Conservation (phyloP, 2,797 vertebrate genomes). For the Sandelia bainsii region DNA sequence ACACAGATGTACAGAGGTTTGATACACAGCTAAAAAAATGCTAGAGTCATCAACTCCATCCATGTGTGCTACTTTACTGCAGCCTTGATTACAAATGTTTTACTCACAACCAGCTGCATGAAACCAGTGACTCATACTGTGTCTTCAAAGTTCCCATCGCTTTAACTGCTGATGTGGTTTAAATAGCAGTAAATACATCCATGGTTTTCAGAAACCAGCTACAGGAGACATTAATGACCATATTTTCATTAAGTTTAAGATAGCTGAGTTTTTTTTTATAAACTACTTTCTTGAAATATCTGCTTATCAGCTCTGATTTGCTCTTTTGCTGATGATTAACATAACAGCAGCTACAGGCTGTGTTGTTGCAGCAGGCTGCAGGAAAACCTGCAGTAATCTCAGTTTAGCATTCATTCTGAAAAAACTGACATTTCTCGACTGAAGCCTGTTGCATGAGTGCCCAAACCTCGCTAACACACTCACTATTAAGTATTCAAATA, state of each 20-base stretch:
- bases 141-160: not conserved
- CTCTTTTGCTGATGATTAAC: not conserved
- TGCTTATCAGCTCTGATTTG: constrained; percentile 15
- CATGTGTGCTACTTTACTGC: not conserved
- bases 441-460: not conserved
- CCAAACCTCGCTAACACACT: too few species aligned
- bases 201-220: not conserved
- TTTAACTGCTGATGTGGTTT: not conserved
- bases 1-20: not conserved
- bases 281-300: constrained; percentile 25
- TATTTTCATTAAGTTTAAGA: constrained; percentile 8
- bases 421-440: not conserved
- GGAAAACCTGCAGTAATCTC: not conserved
- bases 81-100: constrained; percentile 14
- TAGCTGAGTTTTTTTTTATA: not conserved
- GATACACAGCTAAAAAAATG: too few species aligned
- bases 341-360: not conserved
- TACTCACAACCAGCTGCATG: constrained; percentile 3
- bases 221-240: not conserved
- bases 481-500: not conserved
- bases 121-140: constrained; percentile 1
- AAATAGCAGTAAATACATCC: not conserved
- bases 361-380: constrained; percentile 9
- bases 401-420: constrained; percentile 1
- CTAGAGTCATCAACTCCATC: not conserved